These are phyloP conservation scores for Epicampocera succincta DNA, from an alignment of 2,888 invertebrate genomes.

Conservation along the genomic window DNA sequence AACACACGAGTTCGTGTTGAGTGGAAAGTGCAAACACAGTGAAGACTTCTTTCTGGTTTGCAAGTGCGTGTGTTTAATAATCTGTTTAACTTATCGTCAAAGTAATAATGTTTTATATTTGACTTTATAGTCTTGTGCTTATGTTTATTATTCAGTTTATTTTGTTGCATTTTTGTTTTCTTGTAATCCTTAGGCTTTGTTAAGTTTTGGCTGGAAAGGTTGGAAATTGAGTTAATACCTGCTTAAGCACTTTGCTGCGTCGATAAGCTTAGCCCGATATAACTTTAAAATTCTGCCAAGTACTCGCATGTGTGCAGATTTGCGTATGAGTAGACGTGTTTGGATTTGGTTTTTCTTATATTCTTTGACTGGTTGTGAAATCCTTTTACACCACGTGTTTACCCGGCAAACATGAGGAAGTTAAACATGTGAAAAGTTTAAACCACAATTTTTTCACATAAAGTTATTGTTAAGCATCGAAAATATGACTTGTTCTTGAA, in stretches of 20 bases:
- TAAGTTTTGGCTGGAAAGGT: constrained; percentile 50
- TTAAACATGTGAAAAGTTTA: too few species aligned
- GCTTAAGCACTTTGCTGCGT: constrained; percentile 67
- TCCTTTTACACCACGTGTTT: constrained; percentile 5
- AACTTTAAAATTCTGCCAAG: constrained; percentile 43
- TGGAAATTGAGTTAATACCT: constrained; percentile 68
- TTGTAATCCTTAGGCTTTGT: constrained; percentile 32
- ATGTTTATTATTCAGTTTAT: constrained; percentile 22
- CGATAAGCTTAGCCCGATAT: constrained; percentile 60
- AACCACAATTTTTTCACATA: too few species aligned
- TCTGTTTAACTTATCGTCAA: constrained; percentile 45
- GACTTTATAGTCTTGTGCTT: constrained; percentile 1
- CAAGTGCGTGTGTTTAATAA: background rate
- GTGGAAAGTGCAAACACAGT: too few species aligned
- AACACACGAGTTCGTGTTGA: too few species aligned
- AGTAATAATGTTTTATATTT: constrained; percentile 40
- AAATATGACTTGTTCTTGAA: too few species aligned
- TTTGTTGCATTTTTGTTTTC: constrained; percentile 13
- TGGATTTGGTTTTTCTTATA: background rate
- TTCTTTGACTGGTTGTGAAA: constrained; percentile 19
- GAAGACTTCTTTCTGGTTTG: background rate
- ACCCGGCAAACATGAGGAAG: too few species aligned
- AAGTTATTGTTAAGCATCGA: too few species aligned
- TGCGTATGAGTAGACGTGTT: too few species aligned
- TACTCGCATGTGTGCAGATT: background rate